phyloP scores from a whole-genome alignment of 1,140 invertebrate species.

The Polyergus mexicanus region DNA sequence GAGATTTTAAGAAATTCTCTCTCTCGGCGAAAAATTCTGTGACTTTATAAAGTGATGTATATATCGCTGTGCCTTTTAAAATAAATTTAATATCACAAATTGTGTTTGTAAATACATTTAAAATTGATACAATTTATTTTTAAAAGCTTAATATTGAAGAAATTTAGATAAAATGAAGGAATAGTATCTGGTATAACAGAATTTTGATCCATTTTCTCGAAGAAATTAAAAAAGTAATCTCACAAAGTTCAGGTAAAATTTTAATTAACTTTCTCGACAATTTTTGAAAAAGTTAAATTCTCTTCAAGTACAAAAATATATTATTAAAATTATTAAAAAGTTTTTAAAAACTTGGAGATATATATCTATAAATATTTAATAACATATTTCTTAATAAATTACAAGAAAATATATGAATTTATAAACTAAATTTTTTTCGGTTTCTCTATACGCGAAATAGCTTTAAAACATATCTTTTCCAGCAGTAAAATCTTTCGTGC shows the following conservation, averaged over 20 bases:
- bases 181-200: background rate
- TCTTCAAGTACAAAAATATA: background rate
- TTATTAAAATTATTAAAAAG: background rate
- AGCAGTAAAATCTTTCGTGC: background rate
- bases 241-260: background rate
- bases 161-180: background rate
- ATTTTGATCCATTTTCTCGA: background rate
- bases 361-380: background rate
- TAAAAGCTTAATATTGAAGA: background rate
- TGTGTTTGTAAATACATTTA: background rate
- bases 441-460: background rate
- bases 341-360: background rate
- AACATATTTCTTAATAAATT: background rate
- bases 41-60: background rate
- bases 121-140: background rate
- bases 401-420: background rate
- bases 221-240: conserved; percentile 7
- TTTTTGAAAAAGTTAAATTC: background rate
- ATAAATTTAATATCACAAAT: background rate
- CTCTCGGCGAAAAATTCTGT: background rate
- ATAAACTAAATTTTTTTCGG: background rate
- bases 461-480: conserved; percentile 6
- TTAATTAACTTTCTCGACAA: background rate
- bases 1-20: conserved; percentile 8
- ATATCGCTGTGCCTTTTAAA: background rate